Evolutionary conservation across 2,888 invertebrate genomes (phyloP).

Genomic region (Epirrita christyi): DNA sequence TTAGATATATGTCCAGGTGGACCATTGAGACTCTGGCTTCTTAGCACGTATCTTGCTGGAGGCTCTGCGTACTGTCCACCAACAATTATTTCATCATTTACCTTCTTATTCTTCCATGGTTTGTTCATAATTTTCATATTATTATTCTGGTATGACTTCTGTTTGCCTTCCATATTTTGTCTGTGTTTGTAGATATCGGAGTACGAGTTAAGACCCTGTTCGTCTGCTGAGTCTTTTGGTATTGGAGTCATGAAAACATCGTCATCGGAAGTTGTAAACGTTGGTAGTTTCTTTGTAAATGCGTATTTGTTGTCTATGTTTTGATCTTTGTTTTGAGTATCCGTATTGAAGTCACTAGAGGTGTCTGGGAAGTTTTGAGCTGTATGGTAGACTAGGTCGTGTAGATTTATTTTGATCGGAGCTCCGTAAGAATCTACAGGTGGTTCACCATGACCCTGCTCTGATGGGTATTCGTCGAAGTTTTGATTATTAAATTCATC

Average conservation of each 20-base stretch:
- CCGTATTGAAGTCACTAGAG: conserved; percentile 4
- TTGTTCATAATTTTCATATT: conserved; percentile 47
- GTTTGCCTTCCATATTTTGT: conserved; percentile 46
- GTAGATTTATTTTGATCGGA: conserved; percentile 47
- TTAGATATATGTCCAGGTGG: conserved; percentile 46
- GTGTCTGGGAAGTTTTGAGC: conserved; percentile 42
- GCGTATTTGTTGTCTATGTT: conserved; percentile 49
- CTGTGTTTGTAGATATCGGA: conserved; percentile 47
- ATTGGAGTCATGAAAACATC: conserved; percentile 41
- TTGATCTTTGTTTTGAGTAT: conserved; percentile 36
- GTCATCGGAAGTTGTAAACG: conserved; percentile 42
- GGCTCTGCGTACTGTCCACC: conserved; percentile 77
- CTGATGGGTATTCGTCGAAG: conserved; percentile 23
- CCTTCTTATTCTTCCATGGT: conserved; percentile 48
- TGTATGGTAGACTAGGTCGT: conserved; percentile 44
- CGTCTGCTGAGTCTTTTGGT: conserved; percentile 41
- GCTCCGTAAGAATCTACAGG: conserved; percentile 65
- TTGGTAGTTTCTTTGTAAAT: conserved; percentile 48
- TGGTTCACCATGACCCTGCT: conserved; percentile 55
- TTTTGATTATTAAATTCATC: conserved; percentile 39
- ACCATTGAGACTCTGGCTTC: conserved; percentile 24
- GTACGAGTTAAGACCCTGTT: conserved; percentile 45
- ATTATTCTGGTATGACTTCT: conserved; percentile 42
- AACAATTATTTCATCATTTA: conserved; percentile 57
- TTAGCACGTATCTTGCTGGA: conserved; percentile 63